Percentiles rank a stretch among this genome's conserved stretches.
phyloP scores from a whole-genome alignment of 2,888 invertebrate genomes.

The Tanytarsus gracilentus region DNA sequence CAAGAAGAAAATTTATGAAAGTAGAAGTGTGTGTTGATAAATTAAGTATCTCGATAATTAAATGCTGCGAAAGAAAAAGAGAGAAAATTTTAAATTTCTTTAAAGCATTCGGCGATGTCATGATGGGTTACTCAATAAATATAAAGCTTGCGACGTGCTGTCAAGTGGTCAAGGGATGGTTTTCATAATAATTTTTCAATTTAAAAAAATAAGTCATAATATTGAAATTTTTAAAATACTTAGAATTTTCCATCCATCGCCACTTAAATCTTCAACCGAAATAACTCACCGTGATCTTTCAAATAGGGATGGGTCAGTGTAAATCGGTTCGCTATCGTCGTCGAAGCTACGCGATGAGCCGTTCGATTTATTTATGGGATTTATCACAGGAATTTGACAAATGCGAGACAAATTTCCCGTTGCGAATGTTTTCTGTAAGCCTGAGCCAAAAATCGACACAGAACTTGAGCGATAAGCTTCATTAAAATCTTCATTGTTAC shows the following conservation, averaged over 20 bases:
- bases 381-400: slow-evolving; percentile 45
- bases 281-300: slow-evolving; percentile 77
- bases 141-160: background rate
- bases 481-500: slow-evolving; percentile 9
- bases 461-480: slow-evolving; percentile 26
- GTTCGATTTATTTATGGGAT: slow-evolving; percentile 45
- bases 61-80: slow-evolving; percentile 11
- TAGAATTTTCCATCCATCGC: too few relatives aligned
- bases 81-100: background rate
- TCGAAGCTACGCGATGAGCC: slow-evolving; percentile 52
- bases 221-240: too few relatives aligned
- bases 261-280: too few relatives aligned
- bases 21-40: background rate
- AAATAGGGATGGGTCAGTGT: slow-evolving; percentile 84
- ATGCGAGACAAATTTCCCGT: slow-evolving; percentile 46
- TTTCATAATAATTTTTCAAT: too few relatives aligned
- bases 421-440: slow-evolving; percentile 60
- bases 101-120: background rate
- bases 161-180: background rate
- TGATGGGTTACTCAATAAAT: too few relatives aligned
- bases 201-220: too few relatives aligned
- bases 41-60: slow-evolving; percentile 1
- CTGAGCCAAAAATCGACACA: slow-evolving; percentile 57
- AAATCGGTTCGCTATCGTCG: slow-evolving; percentile 87
- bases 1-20: background rate